Evolutionary conservation across 2,797 vertebrate genomes (phyloP), one percentile per base, ranked within the genome.

Genomic region (Cryptoprocta ferox): DNA sequence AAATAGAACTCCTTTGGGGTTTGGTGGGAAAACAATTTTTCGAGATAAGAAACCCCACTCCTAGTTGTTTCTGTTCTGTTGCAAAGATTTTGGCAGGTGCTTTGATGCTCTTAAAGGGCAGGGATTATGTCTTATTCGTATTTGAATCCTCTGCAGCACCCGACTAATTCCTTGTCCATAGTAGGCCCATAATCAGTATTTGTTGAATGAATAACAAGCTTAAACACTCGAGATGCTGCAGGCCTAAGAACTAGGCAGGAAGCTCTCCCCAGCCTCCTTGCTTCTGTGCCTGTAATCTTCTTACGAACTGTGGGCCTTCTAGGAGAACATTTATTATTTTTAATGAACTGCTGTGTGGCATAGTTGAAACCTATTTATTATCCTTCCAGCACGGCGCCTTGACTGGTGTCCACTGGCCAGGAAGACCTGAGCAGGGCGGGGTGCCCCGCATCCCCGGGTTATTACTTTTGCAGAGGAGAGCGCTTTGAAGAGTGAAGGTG

Each of bases 251-350:
- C 42, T 37, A 65, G 56, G 35, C 75, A 68, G 70, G 91, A 82
- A 90, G 78, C 59, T 14, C 50, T 13, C 3, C 32, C 4, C 19
- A 42, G 61, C 70, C 18, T 21, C 48, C 75, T 66, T 4, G 13
- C 85, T 91, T 82, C 79, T 32, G 3, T 12, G 35, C 56, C 42
- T 89, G 14, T 82, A 82, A 95, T 81, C 94, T 84, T 97, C 87
- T 96, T 95, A 71, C 79, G 92, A 96, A 94, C 95, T 84, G 73
- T 8, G 42, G 97, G 80, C 93, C 93, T 98, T 96, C 75, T 53
- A 89, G 93, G 90, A 97, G 93, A 97, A 28, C 93, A 79, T 97
- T 61, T 97, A 96, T 98, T 98, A 97, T 97, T 98, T 98, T 94
- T 97, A 98, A 97, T 89, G 95, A 96, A 96, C 93, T 97, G 96